Conservation (phyloP, 1,140 invertebrate genomes). For the Drosophila dunni region DNA sequence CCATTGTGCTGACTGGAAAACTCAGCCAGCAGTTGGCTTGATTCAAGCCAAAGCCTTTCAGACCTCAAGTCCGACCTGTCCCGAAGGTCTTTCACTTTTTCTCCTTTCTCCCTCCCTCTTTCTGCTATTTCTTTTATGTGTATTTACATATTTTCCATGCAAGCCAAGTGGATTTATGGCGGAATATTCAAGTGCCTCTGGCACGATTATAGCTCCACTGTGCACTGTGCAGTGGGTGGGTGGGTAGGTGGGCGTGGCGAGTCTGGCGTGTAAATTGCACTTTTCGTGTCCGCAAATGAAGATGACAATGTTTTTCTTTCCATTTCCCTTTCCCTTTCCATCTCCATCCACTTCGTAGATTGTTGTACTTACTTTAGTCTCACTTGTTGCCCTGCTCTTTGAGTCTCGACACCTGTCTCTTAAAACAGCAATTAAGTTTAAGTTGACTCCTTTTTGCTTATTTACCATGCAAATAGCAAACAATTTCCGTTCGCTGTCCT, state of each 20-base stretch:
- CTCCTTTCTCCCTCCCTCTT: conserved; percentile 50
- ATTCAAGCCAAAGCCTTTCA: conserved; percentile 8
- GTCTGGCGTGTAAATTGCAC: conserved; percentile 30
- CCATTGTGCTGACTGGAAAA: conserved; percentile 55
- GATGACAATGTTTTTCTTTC: conserved; percentile 30
- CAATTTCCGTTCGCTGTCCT: conserved; percentile 75
- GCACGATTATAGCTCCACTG: conserved; percentile 31
- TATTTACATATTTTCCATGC: conserved; percentile 49
- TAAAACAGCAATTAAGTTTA: conserved; percentile 46
- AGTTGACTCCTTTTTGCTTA: conserved; percentile 33
- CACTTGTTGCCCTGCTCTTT: conserved; percentile 65
- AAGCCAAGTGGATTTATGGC: conserved; percentile 73
- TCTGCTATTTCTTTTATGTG: conserved; percentile 37
- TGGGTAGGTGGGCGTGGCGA: conserved; percentile 20
- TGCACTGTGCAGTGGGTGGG: background rate
- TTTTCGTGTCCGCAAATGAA: conserved; percentile 17
- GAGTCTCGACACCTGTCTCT: background rate
- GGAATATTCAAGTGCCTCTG: conserved; percentile 56
- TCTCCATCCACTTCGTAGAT: conserved; percentile 25
- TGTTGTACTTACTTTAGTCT: conserved; percentile 9
- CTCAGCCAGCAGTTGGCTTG: background rate
- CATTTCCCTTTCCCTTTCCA: conserved; percentile 18
- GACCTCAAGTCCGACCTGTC: background rate
- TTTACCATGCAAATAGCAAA: conserved; percentile 63
- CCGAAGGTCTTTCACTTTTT: background rate